Percentiles rank a stretch among this genome's conserved stretches.
Conservation (phyloP, 2,888 invertebrate genomes). For the Brachyopa scutellaris region DNA sequence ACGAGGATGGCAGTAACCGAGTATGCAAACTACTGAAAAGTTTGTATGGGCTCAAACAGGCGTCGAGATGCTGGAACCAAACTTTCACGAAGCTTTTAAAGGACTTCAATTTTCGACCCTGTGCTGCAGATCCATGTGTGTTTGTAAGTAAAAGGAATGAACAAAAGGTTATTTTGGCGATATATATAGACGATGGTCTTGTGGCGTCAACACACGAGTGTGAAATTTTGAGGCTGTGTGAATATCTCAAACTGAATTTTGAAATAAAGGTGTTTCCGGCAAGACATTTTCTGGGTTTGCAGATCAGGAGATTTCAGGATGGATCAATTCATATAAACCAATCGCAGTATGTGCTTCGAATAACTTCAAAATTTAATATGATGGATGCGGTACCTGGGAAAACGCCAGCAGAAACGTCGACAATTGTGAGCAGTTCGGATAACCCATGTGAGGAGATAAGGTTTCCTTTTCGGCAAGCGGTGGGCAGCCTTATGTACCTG, state of each 20-base stretch:
- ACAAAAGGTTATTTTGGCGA: too few species aligned
- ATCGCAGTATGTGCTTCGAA: not conserved
- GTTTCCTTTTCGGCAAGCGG: slow-evolving; percentile 71
- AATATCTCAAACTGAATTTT: too few species aligned
- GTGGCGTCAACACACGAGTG: too few species aligned
- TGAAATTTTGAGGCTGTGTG: too few species aligned
- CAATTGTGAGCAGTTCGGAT: not conserved
- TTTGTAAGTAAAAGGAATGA: not conserved
- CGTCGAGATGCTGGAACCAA: too few species aligned
- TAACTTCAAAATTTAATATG: not conserved
- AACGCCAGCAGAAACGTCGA: not conserved
- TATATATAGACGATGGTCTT: slow-evolving; percentile 41
- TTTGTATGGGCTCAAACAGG: slow-evolving; percentile 27
- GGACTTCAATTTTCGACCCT: not conserved
- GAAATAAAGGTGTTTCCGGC: too few species aligned
- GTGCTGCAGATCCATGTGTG: not conserved
- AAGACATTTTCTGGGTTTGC: too few species aligned
- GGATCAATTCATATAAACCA: not conserved
- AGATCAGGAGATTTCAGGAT: not conserved
- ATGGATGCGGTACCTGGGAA: not conserved
- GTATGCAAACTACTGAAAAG: slow-evolving; percentile 61
- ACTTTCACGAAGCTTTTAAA: not conserved
- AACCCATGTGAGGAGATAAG: not conserved
- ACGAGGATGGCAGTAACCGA: slow-evolving; percentile 28
- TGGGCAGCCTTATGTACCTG: slow-evolving; percentile 70